Evolutionary conservation across 2,113 vertebrate genomes (phyloP).

Genomic region (Engystomops pustulosus): DNA sequence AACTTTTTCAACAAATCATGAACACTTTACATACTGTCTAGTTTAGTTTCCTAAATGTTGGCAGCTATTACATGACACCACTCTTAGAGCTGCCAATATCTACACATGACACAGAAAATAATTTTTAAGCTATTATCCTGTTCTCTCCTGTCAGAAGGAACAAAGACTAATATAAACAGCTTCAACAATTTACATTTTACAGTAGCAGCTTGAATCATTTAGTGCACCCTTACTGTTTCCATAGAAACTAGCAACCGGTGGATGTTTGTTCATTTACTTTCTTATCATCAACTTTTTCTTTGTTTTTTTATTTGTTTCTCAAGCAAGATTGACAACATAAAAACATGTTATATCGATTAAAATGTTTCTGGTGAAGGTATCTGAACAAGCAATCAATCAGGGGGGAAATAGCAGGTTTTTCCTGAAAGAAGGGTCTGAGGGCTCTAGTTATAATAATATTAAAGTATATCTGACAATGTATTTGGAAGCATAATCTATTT

Average conservation of each 20-base stretch:
- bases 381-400: not conserved
- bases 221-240: constrained; percentile 71
- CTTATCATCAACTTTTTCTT: constrained; percentile 55
- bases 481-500: too few species aligned
- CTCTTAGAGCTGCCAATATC: constrained; percentile 1
- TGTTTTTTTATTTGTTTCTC: not conserved
- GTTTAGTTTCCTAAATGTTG: not conserved
- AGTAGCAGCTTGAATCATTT: constrained; percentile 61
- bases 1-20: not conserved
- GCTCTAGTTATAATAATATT: too few species aligned
- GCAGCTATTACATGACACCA: not conserved
- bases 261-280: constrained; percentile 57
- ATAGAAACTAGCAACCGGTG: constrained; percentile 68
- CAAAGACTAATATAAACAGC: constrained; percentile 67
- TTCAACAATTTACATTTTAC: constrained; percentile 64
- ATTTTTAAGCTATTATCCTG: constrained; percentile 52
- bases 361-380: not conserved
- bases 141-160: constrained; percentile 65
- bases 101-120: constrained; percentile 57
- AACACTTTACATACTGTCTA: not conserved
- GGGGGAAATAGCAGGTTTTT: too few species aligned
- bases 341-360: not conserved
- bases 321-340: not conserved
- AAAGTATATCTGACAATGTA: too few species aligned
- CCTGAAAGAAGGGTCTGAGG: too few species aligned